Base-by-base conservation (phyloP, 2,797 vertebrate genomes). In the Bryconaethiops microstoma region DNA sequence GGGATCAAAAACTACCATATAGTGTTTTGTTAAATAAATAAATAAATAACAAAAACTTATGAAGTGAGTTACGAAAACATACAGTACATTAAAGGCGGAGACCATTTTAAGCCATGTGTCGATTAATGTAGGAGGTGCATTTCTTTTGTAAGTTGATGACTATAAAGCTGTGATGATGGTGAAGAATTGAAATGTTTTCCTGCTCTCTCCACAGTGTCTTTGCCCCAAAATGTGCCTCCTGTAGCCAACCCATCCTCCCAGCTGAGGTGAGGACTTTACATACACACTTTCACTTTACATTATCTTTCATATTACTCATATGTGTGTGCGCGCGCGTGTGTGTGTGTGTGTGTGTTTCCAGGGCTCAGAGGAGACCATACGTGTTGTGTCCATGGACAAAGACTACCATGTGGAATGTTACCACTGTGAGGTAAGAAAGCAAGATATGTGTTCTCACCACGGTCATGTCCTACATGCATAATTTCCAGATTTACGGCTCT, bases 361-460 rank as follows among this genome's bases (percentile, higher is more conserved):
- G 98, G 98, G 97, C 83, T 99, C 97, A 0, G 98, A 99, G 90
- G 98, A 99, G 88, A 99, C 98, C 77, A 97, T 99, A 80, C 94
- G 98, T 13, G 98, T 99, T 48, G 98, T 99, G 76, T 99, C 98
- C 4, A 99, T 99, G 98, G 98, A 99, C 93, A 98, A 96, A 88
- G 97, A 99, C 90, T 99, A 99, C 91, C 98, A 99, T 0, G 97
- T 99, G 92, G 97, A 97, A 76, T 99, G 98, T 82, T 99, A 99
- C 84, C 98, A 98, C 94, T 99, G 98, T 45, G 97, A 99, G 96
- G 98, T 99, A 88, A 94, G 90, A 29, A 1, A 5, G 25, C 40
- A 59, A 52, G 4, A 59, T 54, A 39, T 25, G 39, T 63, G 39
- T 39, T 5, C 12, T 62, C 13, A 12, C 23, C 23, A 12, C 7